Conservation (phyloP, 1,140 invertebrate species). For the Zaprionus camerounensis region DNA sequence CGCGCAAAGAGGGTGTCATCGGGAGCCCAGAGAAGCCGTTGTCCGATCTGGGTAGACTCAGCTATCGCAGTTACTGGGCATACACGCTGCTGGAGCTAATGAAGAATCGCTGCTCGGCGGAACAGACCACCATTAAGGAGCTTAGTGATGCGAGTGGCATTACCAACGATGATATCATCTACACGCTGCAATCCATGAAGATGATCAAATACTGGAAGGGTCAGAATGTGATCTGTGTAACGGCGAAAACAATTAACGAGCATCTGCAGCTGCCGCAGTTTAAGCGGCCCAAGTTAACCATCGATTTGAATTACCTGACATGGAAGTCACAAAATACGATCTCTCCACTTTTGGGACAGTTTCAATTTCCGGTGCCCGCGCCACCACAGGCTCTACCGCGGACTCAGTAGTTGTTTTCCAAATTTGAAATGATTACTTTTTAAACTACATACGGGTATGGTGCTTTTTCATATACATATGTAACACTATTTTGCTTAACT, state of each 20-base stretch:
- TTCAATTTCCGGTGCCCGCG: background rate
- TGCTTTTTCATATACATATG: background rate
- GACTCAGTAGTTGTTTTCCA: background rate
- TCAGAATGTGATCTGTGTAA: constrained; percentile 98
- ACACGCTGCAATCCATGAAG: constrained; percentile 97
- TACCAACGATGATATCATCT: constrained; percentile 97
- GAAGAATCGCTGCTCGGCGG: constrained; percentile 90
- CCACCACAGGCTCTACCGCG: background rate
- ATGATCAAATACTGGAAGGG: constrained; percentile 99
- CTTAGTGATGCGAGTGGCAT: constrained; percentile 98
- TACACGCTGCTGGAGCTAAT: constrained; percentile 97
- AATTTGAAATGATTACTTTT: background rate
- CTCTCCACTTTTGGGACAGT: background rate
- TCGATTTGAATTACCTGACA: constrained; percentile 87
- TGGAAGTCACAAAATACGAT: constrained; percentile 56
- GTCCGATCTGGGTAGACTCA: constrained; percentile 97
- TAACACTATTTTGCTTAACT: background rate
- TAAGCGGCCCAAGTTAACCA: constrained; percentile 94
- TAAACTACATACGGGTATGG: background rate
- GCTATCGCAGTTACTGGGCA: constrained; percentile 99
- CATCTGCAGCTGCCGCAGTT: constrained; percentile 96
- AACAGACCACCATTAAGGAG: constrained; percentile 96
- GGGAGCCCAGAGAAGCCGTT: constrained; percentile 99
- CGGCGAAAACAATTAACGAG: constrained; percentile 97
- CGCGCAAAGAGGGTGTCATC: constrained; percentile 95